Evolutionary conservation across 1,140 invertebrate species (phyloP).

Genomic region (Rhopalosiphum maidis): DNA sequence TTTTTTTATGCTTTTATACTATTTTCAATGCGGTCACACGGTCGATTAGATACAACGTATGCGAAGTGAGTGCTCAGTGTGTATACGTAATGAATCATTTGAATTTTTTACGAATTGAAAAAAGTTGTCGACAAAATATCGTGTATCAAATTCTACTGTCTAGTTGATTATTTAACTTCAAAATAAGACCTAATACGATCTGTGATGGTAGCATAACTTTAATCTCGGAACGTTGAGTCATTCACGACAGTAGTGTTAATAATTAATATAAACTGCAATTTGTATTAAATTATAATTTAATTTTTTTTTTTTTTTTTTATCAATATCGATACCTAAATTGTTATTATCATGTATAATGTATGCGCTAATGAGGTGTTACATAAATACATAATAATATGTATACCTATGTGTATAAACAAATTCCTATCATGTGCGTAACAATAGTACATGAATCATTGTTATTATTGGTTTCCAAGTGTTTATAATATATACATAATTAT

Average conservation of each 20-base stretch:
- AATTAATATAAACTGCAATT: background rate
- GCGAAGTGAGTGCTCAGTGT: no score
- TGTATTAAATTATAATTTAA: background rate
- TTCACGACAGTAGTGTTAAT: background rate
- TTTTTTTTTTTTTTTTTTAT: background rate
- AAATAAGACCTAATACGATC: background rate
- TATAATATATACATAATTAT: conserved; percentile 12
- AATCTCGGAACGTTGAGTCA: background rate
- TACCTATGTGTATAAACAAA: conserved; percentile 16
- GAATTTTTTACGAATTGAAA: background rate
- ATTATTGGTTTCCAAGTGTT: background rate
- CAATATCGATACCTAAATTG: background rate
- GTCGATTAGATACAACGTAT: background rate
- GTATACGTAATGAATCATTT: no score
- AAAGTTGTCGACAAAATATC: background rate
- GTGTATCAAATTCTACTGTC: background rate
- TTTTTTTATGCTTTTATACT: background rate
- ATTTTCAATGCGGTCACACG: background rate
- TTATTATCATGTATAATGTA: background rate
- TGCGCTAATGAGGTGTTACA: background rate
- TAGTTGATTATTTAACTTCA: background rate
- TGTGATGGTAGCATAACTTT: background rate
- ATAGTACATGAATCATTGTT: conserved; percentile 7
- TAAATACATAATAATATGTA: background rate
- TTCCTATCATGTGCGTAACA: background rate